Evolutionary conservation across 2,888 invertebrate genomes (phyloP), one percentile per base, ranked within the genome.

Genomic region (Caenorhabditis imperialis): DNA sequence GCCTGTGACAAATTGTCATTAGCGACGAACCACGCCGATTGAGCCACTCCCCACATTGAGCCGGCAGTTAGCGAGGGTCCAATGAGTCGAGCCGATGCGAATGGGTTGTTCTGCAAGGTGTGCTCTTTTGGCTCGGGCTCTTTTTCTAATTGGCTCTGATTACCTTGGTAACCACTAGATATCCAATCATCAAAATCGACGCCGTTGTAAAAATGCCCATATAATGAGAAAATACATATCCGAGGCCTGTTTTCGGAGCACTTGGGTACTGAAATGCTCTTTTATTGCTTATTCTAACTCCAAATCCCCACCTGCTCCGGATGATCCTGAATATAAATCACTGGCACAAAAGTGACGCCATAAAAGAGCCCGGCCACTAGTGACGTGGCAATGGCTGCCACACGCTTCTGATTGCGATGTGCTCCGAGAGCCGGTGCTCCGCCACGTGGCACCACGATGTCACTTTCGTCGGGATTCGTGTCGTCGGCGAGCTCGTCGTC

Each of bases 291-390:
- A 12, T 10, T 37, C 8, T 2, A 14, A 12, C 7, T 23, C 25
- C 1, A 7, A 38, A 48, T 47, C 40, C 1, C 14, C 2, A 82
- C 82, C 48, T 58, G 8, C 44, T 76, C 77, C 10, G 78, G 77
- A 70, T 83, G 67, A 54, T 90, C 89, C 77, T 90, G 89, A 14
- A 90, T 86, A 81, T 90, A 90, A 37, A 89, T 89, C 20, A 90
- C 89, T 2, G 90, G 90, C 27, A 88, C 88, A 83, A 91, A 90
- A 44, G 88, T 88, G 37, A 89, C 77, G n/a, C 90, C 90, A 83
- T 89, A 90, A 47, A 89, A 81, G 3, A 89, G 38, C 5, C 90
- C 90, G 35, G 90, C 89, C 22, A 89, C 50, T 2, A 90, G 67
- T 1, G 90, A 88, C 45, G 89, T 76, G 1, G 77, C 48, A 18